These are phyloP conservation scores for Phenganax marumi DNA, from an alignment of 92 coral and sea anemone genomes.

Conservation along the genomic window DNA sequence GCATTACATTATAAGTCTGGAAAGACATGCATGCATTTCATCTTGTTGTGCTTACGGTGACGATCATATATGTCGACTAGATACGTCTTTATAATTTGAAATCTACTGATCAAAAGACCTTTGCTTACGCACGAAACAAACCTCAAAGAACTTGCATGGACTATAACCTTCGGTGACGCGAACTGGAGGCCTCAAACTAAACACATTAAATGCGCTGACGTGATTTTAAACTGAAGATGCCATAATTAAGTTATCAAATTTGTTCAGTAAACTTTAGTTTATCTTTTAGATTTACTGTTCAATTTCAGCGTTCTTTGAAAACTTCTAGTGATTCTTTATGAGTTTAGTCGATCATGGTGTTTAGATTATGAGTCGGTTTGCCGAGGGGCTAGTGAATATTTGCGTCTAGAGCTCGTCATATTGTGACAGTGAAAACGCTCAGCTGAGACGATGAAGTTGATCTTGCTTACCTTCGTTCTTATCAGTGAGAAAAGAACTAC, in stretches of 20 bases:
- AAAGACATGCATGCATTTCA: neutral
- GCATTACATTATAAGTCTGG: neutral
- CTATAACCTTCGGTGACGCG: neutral
- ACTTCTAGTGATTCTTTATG: neutral
- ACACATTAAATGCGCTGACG: slow-evolving; percentile 48
- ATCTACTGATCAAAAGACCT: neutral
- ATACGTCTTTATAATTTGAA: neutral
- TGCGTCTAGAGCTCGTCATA: slow-evolving; percentile 11
- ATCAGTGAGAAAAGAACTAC: slow-evolving; percentile 42
- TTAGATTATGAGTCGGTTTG: neutral
- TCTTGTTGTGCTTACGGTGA: neutral
- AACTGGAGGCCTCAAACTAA: slow-evolving; percentile 18
- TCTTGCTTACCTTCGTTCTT: slow-evolving; percentile 61
- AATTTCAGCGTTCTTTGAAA: neutral
- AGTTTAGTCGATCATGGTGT: neutral
- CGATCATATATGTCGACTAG: neutral
- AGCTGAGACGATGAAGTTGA: slow-evolving; percentile 18
- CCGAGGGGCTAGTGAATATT: neutral
- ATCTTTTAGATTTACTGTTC: slow-evolving; percentile 10
- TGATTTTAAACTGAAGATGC: slow-evolving; percentile 36
- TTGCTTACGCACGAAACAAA: neutral
- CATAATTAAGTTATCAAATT: slow-evolving; percentile 27
- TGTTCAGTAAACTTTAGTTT: slow-evolving; percentile 28
- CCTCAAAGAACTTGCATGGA: neutral
- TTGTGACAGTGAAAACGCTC: slow-evolving; percentile 12